Evolutionary conservation across 1,140 invertebrate genomes (phyloP), one percentile per base, ranked within the genome.

Genomic region (Aphaenogaster floridana): DNA sequence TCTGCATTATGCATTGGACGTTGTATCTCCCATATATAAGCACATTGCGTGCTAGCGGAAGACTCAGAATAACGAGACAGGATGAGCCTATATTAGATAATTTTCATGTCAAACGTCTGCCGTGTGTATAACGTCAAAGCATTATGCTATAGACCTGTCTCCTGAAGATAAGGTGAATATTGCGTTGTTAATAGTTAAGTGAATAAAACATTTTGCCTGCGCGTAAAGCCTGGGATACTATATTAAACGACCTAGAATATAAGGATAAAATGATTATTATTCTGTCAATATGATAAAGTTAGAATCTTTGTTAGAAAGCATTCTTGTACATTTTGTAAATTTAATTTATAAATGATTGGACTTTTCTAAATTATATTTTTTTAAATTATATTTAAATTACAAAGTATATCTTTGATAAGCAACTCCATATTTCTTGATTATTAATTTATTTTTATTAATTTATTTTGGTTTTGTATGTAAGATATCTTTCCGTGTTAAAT

Each of bases 61-160:
- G 80, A 42, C 69, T 84, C 68, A 50, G 69, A 84, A 74, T 61
- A 71, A 84, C 52, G 68, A 83, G 80, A 83, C 69, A 76, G 80
- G 69, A 84, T 84, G 34, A 84, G 69, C 69, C 42, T 74, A 84
- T 84, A 84, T 84, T 84, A 84, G 80, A 84, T 84, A 76, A 84
- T 84, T 84, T 84, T 84, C 80, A 84, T 74, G 80, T 84, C 80
- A 61, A 84, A 84, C 80, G 69, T 74, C 80, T 61, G 42, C 42
- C n/a, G 17, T 63, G 69, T 76, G 61, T 74, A 83, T 36, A 76
- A 84, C 80, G 69, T 83, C 69, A 84, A 84, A 84, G 68, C 59
- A 34, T 39, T 34, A 74, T 21, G 34, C 42, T 48, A 61, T 74
- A 74, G 45, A 74, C 54, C 42, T 84, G 54, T 74, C 54, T 74